Evolutionary conservation across 1,140 invertebrate species (phyloP), one percentile per base, ranked within the genome.

Genomic region (Ips typographus): DNA sequence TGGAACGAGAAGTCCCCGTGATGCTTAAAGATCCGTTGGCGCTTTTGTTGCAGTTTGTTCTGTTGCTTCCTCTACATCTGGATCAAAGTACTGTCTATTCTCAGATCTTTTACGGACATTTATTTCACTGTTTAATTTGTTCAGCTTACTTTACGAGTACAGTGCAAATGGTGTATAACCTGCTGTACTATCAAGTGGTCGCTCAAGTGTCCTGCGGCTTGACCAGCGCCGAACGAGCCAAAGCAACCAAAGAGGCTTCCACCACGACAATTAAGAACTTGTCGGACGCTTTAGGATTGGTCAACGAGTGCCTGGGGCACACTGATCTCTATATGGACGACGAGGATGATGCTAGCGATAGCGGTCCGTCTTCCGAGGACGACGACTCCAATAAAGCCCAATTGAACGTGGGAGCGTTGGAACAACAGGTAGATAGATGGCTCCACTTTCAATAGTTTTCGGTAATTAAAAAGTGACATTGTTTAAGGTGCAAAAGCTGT

Each of bases 141-240:
- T n/a, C 81, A 95, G 94, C 89, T 38, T 94, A 95, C 79, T 96
- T 93, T 79, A 90, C 89, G 4, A 90, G 90, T 76, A 87, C 96
- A 69, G 90, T 96, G 0, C 90, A 91, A 77, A 87, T 91, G 71
- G 82, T 96, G 43, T 97, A 94, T 83, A 94, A 96, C 82, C 83
- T 96, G 49, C 83, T 91, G 51, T 96, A 94, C 81, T 90, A 96
- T 79, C 94, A 97, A 87, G 89, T 94, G 44, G 84, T 96, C 38
- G 81, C 89, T 1, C 88, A 90, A 80, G 75, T 94, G 4, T 90
- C 85, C 42, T 89, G 85, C 79, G 86, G 84, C 73, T 85, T 94
- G 78, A 85, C 82, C 61, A 80, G 77, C 41, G 70, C 82, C 3
- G 83, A 86, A 76, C 79, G 84, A 47, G 76, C 81, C 57, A 75